These are phyloP conservation scores for Jacana jacana DNA, from an alignment of 2,113 vertebrate species.

Conservation along the genomic window DNA sequence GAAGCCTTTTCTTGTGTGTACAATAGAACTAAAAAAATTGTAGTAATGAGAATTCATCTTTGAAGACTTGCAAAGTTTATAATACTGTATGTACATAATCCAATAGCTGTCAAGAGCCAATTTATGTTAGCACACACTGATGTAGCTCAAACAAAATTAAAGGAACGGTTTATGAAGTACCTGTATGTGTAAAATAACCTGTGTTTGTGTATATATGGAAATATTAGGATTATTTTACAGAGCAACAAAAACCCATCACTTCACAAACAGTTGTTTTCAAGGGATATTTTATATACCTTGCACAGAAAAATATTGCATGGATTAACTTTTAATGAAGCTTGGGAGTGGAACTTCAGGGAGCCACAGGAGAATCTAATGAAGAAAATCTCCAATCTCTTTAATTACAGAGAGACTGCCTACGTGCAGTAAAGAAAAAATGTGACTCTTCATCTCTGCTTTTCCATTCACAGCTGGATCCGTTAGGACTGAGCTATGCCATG, in stretches of 20 bases:
- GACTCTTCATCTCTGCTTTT: neutral
- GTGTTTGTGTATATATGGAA: neutral
- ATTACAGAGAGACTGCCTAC: neutral
- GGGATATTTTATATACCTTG: neutral
- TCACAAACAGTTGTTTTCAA: neutral
- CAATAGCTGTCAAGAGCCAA: neutral
- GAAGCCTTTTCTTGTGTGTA: neutral
- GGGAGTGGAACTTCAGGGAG: neutral
- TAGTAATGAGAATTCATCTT: neutral
- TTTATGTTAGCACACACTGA: neutral
- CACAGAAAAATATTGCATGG: neutral
- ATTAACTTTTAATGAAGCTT: constrained; percentile 11
- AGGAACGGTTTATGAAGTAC: neutral
- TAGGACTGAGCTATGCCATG: neutral
- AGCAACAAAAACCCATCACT: neutral
- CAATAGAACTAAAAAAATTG: neutral
- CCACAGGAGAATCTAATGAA: neutral
- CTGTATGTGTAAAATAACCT: neutral
- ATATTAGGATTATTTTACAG: neutral
- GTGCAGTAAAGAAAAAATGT: neutral
- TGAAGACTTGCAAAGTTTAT: neutral
- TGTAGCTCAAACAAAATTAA: neutral
- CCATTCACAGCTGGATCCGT: neutral
- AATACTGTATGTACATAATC: neutral
- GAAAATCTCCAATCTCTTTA: neutral